Evolutionary conservation across 92 coral and sea anemone genomes (phyloP).

Genomic region (Zoanthus sansibaricus): DNA sequence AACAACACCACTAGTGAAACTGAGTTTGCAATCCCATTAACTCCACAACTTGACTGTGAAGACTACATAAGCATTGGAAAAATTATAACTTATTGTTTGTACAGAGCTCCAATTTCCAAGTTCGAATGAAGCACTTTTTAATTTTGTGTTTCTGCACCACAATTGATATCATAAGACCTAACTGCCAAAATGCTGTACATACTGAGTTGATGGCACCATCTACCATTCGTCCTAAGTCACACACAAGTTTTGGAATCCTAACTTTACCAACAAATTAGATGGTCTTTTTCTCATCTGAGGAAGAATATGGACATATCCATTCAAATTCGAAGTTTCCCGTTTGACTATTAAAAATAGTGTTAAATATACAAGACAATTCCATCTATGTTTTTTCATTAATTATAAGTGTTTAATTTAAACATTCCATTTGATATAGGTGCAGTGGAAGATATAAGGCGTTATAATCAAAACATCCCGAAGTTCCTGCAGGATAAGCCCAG

Average conservation of each 20-base stretch:
- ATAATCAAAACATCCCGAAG: conserved; percentile 46
- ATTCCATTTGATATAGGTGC: conserved; percentile 2
- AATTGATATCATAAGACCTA: conserved; percentile 48
- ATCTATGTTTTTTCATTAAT: not conserved
- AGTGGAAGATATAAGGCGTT: conserved; percentile 56
- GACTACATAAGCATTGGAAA: not conserved
- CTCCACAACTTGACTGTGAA: not conserved
- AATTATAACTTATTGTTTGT: not conserved
- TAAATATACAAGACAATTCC: not conserved
- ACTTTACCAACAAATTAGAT: conserved; percentile 36
- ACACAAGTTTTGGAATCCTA: conserved; percentile 41
- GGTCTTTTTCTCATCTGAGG: not conserved
- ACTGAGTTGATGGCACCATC: conserved; percentile 26
- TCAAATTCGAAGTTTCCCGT: not conserved
- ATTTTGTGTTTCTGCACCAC: conserved; percentile 54
- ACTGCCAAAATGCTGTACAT: conserved; percentile 31
- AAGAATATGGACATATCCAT: not conserved
- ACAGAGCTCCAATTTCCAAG: no score
- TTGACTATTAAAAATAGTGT: not conserved
- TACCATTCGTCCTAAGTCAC: conserved; percentile 46
- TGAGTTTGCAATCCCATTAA: not conserved
- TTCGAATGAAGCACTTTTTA: conserved; percentile 7
- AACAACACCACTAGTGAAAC: not conserved
- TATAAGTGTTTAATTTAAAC: not conserved
- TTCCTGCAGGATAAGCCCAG: conserved; percentile 51